Base-by-base conservation (phyloP, 2,888 invertebrate species). In the Agrotis ipsilon region DNA sequence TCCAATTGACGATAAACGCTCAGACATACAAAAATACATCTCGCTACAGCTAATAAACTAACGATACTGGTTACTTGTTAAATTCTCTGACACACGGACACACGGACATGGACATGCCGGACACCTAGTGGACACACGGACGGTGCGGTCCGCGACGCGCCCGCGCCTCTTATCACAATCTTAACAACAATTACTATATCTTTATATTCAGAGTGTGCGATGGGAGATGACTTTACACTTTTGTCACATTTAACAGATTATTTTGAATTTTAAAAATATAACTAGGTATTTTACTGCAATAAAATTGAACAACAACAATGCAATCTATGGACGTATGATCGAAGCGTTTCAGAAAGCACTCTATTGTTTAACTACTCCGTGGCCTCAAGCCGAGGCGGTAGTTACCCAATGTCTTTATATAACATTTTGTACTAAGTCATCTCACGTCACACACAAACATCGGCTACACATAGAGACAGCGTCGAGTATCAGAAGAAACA, bases 21-120 rank as follows among this genome's bases (percentile, higher is more conserved):
- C 86, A 85, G 88, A 89, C 88, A 91, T 95, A 95, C 92, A 95
- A 95, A 95, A 95, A 95, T 95, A 96, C 92, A 92, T 94, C 90
- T 94, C 90, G 80, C 93, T 94, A 94, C 92, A 84, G 72, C 92
- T 94, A 94, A 92, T 88, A 91, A 94, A 93, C 92, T 93, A 93
- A 89, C 87, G 82, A 86, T 87, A 87, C 59, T 66, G 78, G 48
- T 78, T 52, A 81, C 48, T 81, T 73, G 74, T 69, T 89, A 90
- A 88, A 89, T 89, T 90, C 87, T 87, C 83, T 88, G 73, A 61
- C 72, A 70, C 71, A 59, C 57, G 43, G 70, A 61, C 68, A 59
- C 48, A 58, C 73, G 74, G 49, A 69, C 74, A 61, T 21, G 43
- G 49, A 69, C 74, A 49, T 21, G 43, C 39, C 57, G 68, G 43